Conservation (phyloP, 1,140 invertebrate genomes). For the Andricus grossulariae region DNA sequence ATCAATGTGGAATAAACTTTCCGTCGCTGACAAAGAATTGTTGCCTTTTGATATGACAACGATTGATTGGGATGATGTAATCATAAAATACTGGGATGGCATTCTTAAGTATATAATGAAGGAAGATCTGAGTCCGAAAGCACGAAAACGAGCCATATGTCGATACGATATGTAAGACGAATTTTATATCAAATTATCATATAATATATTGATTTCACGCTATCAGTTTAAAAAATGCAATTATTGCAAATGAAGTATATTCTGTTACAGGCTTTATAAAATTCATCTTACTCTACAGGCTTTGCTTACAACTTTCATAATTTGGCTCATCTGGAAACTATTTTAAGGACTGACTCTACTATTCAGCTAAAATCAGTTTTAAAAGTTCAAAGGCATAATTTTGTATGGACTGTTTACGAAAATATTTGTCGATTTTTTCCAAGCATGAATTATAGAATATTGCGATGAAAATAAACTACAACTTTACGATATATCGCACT, state of each 20-base stretch:
- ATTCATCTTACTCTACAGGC: not conserved
- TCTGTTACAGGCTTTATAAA: no score
- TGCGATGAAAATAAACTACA: no score
- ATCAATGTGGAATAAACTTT: slow-evolving; percentile 34
- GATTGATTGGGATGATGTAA: slow-evolving; percentile 34
- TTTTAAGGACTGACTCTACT: not conserved
- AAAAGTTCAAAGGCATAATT: not conserved
- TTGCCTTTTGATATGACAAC: slow-evolving; percentile 35
- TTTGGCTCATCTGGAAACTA: slow-evolving; percentile 5
- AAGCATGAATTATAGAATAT: no score
- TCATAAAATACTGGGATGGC: not conserved
- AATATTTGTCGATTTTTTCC: no score
- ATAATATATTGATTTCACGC: not conserved
- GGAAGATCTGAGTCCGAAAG: not conserved
- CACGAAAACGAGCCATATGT: not conserved
- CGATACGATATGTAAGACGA: no score
- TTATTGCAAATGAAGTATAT: no score
- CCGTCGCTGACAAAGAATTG: not conserved
- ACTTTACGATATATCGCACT: no score
- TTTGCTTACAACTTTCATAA: not conserved
- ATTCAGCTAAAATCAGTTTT: not conserved
- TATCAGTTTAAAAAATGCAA: not conserved
- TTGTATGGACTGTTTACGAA: not conserved
- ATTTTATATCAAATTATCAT: not conserved
- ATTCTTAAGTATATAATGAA: slow-evolving; percentile 2